A percentile compares a stretch with the other conserved stretches of the same genome.
Conservation (phyloP, 2,113 vertebrate species). For the Hypanus sabinus region DNA sequence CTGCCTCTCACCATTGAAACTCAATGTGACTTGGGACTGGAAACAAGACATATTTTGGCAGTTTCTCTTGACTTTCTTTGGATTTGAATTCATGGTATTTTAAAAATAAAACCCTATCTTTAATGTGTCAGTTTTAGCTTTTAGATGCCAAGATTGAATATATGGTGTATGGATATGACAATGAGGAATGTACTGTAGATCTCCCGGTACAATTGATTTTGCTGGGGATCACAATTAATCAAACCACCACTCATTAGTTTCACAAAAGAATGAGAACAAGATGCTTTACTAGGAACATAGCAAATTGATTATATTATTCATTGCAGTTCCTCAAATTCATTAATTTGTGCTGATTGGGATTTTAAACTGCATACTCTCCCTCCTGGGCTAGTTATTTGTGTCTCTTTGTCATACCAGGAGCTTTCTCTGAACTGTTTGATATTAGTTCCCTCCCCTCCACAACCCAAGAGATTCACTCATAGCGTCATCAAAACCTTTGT, state of each 20-base stretch:
- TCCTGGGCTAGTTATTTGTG: too few relatives aligned
- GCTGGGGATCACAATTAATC: neutral
- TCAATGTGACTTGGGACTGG: slow-evolving; percentile 2
- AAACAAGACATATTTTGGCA: slow-evolving; percentile 11
- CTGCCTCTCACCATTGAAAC: neutral
- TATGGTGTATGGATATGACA: slow-evolving; percentile 12
- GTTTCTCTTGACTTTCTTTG: slow-evolving; percentile 42
- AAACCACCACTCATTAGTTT: neutral
- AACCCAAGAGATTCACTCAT: neutral
- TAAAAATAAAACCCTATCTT: neutral
- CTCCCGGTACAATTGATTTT: neutral
- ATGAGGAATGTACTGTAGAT: neutral
- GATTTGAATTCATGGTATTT: slow-evolving; percentile 19
- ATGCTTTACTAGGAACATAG: neutral
- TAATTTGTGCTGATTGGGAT: neutral
- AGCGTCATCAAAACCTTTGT: neutral
- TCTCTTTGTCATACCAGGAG: neutral
- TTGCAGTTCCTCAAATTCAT: neutral
- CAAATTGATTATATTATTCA: slow-evolving; percentile 3
- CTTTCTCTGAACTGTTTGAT: neutral
- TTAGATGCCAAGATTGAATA: slow-evolving; percentile 26
- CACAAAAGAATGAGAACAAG: neutral
- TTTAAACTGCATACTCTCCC: neutral
- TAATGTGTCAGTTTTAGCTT: slow-evolving; percentile 30
- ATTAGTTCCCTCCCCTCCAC: neutral